Evolutionary conservation across 2,113 vertebrate species (phyloP).

Genomic region (Clupea harengus): DNA sequence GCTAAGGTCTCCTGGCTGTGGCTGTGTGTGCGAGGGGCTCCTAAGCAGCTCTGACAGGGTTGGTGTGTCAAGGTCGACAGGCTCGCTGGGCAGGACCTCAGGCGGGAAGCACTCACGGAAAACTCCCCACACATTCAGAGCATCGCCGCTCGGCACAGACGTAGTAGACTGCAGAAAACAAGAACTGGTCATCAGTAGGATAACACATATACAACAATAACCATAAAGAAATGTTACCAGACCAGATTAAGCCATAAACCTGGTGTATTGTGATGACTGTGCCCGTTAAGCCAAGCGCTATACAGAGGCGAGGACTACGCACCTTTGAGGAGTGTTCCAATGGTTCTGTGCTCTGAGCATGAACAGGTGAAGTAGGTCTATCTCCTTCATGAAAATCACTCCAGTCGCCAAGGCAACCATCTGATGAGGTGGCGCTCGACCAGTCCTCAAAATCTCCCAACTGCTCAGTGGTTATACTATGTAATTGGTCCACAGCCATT

Average conservation of each 20-base stretch:
- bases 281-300: background rate
- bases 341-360: background rate
- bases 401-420: conserved; percentile 31
- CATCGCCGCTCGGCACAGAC: background rate
- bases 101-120: conserved; percentile 35
- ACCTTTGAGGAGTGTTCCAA: background rate
- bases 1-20: background rate
- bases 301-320: background rate
- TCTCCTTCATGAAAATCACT: conserved; percentile 40
- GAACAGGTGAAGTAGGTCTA: background rate
- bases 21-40: conserved; percentile 2
- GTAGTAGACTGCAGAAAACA: background rate
- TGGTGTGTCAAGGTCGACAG: conserved; percentile 9
- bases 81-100: background rate
- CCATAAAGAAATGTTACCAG: background rate
- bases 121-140: conserved; percentile 9
- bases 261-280: background rate
- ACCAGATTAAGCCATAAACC: background rate
- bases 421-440: conserved; percentile 22
- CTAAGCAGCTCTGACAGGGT: conserved; percentile 35
- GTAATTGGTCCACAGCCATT: background rate
- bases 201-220: background rate
- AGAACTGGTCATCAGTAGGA: no score
- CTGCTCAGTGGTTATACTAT: background rate
- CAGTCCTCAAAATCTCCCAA: background rate